Evolutionary conservation across 2,113 vertebrate species (phyloP).

Genomic region (Narcine bancroftii): DNA sequence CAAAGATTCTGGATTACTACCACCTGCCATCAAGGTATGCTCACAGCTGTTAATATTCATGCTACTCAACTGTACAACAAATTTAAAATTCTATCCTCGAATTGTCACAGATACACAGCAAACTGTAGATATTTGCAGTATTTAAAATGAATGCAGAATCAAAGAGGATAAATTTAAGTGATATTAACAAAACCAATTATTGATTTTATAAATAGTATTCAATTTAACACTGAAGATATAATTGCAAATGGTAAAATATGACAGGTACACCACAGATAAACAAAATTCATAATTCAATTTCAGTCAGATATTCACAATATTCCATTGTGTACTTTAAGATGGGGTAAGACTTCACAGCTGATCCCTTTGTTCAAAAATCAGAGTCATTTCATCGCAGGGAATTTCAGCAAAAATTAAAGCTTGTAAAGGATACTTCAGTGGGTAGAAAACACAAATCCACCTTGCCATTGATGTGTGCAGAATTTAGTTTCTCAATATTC

Average conservation of each 20-base stretch:
- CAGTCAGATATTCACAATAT: background rate
- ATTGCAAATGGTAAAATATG: background rate
- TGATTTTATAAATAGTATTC: background rate
- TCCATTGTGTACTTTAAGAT: too few relatives aligned
- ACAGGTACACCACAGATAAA: background rate
- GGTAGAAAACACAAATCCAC: background rate
- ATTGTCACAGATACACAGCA: too few relatives aligned
- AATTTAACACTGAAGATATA: background rate
- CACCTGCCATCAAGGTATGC: background rate
- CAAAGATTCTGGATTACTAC: background rate
- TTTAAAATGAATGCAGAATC: background rate
- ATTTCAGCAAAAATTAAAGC: constrained; percentile 15
- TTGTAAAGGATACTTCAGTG: background rate
- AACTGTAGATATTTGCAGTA: background rate
- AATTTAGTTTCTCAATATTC: background rate
- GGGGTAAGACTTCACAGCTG: background rate
- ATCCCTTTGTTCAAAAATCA: constrained; percentile 9
- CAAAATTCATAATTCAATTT: constrained; percentile 18
- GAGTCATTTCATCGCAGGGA: constrained; percentile 23
- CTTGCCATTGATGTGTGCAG: constrained; percentile 22
- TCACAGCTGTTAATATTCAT: background rate
- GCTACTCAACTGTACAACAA: background rate
- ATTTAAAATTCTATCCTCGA: background rate
- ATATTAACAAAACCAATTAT: background rate
- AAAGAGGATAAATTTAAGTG: background rate